phyloP scores from a whole-genome alignment of 1,140 invertebrate genomes.

The Lepidotrigona ventralis region DNA sequence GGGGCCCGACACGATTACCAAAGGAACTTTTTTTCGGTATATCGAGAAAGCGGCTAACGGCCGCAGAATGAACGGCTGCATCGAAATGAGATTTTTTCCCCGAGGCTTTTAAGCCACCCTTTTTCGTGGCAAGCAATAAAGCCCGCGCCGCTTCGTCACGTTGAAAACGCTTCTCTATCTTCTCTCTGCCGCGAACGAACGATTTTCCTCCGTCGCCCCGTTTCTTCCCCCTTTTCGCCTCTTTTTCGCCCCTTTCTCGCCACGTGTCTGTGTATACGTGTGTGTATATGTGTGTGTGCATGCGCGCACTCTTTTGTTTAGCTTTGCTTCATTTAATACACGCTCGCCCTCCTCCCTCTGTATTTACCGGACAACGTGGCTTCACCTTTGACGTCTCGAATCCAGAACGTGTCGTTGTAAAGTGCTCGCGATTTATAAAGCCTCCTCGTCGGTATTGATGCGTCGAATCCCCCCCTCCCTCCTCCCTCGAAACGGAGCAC shows the following conservation, averaged over 20 bases:
- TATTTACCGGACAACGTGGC: background rate
- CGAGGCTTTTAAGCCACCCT: conserved; percentile 49
- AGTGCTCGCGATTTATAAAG: background rate
- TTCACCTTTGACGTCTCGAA: conserved; percentile 3
- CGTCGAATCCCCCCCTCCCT: background rate
- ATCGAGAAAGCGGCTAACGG: conserved; percentile 47
- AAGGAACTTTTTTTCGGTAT: conserved; percentile 49
- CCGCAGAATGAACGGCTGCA: conserved; percentile 50
- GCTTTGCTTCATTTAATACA: conserved; percentile 31
- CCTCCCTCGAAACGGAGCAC: no score
- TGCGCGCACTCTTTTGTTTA: conserved; percentile 28
- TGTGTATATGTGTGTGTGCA: no score
- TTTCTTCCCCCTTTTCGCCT: background rate
- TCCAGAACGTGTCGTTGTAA: background rate
- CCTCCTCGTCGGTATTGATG: background rate
- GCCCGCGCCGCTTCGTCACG: conserved; percentile 42
- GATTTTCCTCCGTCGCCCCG: conserved; percentile 18
- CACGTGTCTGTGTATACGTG: no score
- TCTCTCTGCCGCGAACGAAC: conserved; percentile 21
- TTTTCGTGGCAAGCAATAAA: conserved; percentile 50
- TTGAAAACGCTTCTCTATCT: conserved; percentile 47
- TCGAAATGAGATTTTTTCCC: conserved; percentile 63
- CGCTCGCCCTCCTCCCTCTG: background rate
- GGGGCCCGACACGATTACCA: conserved; percentile 26
- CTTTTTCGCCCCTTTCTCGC: no score